Conservation (phyloP, 1,140 invertebrate species). For the Lordiphosa stackelbergi region DNA sequence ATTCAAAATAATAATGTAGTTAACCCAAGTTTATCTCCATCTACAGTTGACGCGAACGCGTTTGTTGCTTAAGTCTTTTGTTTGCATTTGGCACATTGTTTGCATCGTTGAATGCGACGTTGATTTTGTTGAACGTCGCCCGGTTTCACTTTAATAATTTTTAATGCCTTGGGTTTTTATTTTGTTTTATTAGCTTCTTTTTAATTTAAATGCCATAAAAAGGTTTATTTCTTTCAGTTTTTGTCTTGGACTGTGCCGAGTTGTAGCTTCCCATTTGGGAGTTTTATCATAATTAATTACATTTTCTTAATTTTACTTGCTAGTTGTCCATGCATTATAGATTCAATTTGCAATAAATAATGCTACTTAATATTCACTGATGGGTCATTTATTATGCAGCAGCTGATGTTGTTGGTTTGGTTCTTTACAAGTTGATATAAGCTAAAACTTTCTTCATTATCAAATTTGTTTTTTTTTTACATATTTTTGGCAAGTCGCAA, state of each 20-base stretch:
- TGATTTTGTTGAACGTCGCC: slow-evolving; percentile 43
- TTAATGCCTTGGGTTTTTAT: slow-evolving; percentile 43
- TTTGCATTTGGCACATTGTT: slow-evolving; percentile 37
- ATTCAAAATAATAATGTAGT: slow-evolving; percentile 12
- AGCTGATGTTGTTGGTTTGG: slow-evolving; percentile 7
- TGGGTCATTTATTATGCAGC: slow-evolving; percentile 49
- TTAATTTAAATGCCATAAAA: slow-evolving; percentile 54
- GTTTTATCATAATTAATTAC: slow-evolving; percentile 48
- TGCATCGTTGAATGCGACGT: slow-evolving; percentile 36
- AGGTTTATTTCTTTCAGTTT: slow-evolving; percentile 22
- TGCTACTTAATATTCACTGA: slow-evolving; percentile 61
- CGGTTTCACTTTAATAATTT: slow-evolving; percentile 56
- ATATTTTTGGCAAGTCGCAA: slow-evolving; percentile 40
- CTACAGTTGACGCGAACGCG: slow-evolving; percentile 20
- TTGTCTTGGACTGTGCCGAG: slow-evolving; percentile 9
- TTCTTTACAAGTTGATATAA: slow-evolving; percentile 22
- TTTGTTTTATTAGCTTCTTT: slow-evolving; percentile 28
- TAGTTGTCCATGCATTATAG: slow-evolving; percentile 25
- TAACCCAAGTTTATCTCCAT: slow-evolving; percentile 6
- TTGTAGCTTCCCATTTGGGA: slow-evolving; percentile 20
- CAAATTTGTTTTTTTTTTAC: slow-evolving; percentile 4
- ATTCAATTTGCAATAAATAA: slow-evolving; percentile 61
- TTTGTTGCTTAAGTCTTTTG: slow-evolving; percentile 51
- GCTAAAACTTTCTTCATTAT: slow-evolving; percentile 26
- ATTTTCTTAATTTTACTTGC: slow-evolving; percentile 26